A percentile compares a stretch with the other conserved stretches of the same genome.
Conservation (phyloP, 2,888 invertebrate genomes). For the Fragum whitleyi region DNA sequence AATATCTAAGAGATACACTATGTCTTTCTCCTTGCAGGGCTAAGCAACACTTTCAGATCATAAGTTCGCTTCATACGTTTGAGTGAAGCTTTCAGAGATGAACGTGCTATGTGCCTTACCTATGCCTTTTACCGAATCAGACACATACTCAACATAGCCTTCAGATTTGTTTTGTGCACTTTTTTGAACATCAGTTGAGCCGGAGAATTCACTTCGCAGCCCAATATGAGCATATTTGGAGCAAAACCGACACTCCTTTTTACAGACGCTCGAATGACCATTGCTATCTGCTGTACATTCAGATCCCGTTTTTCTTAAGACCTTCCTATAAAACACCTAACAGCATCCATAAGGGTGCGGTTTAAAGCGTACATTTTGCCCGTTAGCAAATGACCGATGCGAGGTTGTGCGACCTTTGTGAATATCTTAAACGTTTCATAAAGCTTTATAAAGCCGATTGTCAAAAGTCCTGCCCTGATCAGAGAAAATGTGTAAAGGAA, state of each 20-base stretch:
- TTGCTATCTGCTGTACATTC: slow-evolving; percentile 30
- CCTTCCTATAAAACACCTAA: slow-evolving; percentile 29
- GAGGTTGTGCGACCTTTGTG: slow-evolving; percentile 32
- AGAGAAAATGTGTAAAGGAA: slow-evolving; percentile 32
- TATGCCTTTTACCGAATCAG: no score
- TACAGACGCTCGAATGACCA: slow-evolving; percentile 11
- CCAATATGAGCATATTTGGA: no score
- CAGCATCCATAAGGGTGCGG: slow-evolving; percentile 31
- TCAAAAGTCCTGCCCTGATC: slow-evolving; percentile 29
- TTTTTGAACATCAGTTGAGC: no score
- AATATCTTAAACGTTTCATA: no score
- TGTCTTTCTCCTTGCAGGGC: slow-evolving; percentile 33
- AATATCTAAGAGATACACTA: slow-evolving; percentile 38
- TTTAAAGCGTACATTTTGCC: slow-evolving; percentile 32
- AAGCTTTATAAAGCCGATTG: neutral
- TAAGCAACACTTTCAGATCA: slow-evolving; percentile 29
- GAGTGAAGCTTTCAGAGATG: no score
- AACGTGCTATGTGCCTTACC: no score
- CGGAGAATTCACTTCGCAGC: no score
- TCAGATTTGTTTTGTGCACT: no score
- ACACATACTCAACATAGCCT: no score
- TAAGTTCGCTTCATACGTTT: slow-evolving; percentile 50
- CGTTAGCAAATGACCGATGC: slow-evolving; percentile 25
- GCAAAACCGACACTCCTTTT: no score
- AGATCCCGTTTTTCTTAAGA: slow-evolving; percentile 21